These are phyloP conservation scores for Drosophila melanosoma DNA, from an alignment of 2,888 invertebrate genomes.

Conservation along the genomic window DNA sequence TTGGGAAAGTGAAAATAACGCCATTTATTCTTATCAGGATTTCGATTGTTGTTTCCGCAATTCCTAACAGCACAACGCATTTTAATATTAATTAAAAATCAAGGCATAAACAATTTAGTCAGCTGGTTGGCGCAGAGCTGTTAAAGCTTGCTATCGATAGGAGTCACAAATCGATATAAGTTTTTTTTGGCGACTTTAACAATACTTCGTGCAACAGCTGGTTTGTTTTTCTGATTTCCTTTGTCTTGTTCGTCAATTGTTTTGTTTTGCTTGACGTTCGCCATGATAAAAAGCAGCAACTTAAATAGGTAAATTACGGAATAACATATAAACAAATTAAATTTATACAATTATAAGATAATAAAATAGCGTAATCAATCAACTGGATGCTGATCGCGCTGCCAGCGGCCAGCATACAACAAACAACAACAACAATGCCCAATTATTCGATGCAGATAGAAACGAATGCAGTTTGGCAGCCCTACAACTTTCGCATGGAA, in stretches of 20 bases:
- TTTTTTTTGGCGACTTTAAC: constrained; percentile 5
- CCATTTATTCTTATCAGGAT: constrained; percentile 44
- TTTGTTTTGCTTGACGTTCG: constrained; percentile 25
- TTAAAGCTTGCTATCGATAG: constrained; percentile 32
- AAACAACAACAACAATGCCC: constrained; percentile 22
- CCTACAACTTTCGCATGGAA: constrained; percentile 76
- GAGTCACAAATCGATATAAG: neutral
- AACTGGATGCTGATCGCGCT: constrained; percentile 37
- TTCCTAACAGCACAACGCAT: constrained; percentile 64
- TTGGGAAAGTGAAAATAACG: constrained; percentile 64
- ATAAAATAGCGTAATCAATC: constrained; percentile 53
- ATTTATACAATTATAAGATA: neutral
- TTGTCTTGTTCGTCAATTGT: constrained; percentile 18
- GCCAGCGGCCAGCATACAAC: constrained; percentile 8
- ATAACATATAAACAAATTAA: neutral
- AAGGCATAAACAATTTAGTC: constrained; percentile 34
- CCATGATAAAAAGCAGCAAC: constrained; percentile 80
- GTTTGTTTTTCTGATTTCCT: neutral
- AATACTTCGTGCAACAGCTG: constrained; percentile 36
- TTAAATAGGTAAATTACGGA: constrained; percentile 66
- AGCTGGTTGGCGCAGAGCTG: constrained; percentile 38
- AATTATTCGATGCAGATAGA: constrained; percentile 14
- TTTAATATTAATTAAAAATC: constrained; percentile 14
- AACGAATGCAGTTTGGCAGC: constrained; percentile 64
- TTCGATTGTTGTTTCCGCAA: constrained; percentile 63